phyloP scores from a whole-genome alignment of 2,797 vertebrate genomes.

The Ctenopoma kingsleyae region DNA sequence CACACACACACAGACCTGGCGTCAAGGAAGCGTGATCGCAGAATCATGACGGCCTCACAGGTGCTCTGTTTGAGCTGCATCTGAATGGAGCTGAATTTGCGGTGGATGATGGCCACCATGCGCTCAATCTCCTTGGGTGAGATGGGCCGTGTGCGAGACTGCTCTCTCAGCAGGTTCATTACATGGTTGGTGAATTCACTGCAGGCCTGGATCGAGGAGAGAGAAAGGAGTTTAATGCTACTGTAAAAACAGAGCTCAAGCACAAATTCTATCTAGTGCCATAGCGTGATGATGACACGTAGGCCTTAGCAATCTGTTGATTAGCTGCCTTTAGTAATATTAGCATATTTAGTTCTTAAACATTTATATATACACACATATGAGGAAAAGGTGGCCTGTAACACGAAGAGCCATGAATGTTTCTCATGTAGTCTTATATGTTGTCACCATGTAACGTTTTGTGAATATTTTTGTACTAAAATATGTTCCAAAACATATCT shows the following conservation, averaged over 20 bases:
- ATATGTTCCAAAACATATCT: too few relatives aligned
- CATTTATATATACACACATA: neutral
- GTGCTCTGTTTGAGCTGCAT: conserved; percentile 97
- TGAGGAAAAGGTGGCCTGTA: neutral
- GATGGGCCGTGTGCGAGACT: conserved; percentile 93
- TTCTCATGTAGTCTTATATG: too few relatives aligned
- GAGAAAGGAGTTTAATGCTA: conserved; percentile 37
- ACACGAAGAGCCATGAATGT: neutral
- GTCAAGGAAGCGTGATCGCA: conserved; percentile 93
- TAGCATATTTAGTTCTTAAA: neutral
- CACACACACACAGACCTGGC: conserved; percentile 85
- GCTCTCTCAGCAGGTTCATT: conserved; percentile 95
- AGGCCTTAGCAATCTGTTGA: conserved; percentile 2
- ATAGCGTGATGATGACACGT: conserved; percentile 19
- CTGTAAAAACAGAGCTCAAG: conserved; percentile 28
- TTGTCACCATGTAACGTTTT: too few relatives aligned
- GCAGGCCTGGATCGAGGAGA: conserved; percentile 84
- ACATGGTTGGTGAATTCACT: conserved; percentile 95
- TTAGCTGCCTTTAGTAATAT: neutral
- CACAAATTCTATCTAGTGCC: conserved; percentile 17
- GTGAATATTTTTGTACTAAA: too few relatives aligned
- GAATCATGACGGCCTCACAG: conserved; percentile 95
- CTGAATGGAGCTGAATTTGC: conserved; percentile 96
- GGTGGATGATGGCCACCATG: conserved; percentile 95
- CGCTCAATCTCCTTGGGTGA: conserved; percentile 95